Base-by-base conservation (phyloP, 2,113 vertebrate genomes). In the Catharus bicknelli region DNA sequence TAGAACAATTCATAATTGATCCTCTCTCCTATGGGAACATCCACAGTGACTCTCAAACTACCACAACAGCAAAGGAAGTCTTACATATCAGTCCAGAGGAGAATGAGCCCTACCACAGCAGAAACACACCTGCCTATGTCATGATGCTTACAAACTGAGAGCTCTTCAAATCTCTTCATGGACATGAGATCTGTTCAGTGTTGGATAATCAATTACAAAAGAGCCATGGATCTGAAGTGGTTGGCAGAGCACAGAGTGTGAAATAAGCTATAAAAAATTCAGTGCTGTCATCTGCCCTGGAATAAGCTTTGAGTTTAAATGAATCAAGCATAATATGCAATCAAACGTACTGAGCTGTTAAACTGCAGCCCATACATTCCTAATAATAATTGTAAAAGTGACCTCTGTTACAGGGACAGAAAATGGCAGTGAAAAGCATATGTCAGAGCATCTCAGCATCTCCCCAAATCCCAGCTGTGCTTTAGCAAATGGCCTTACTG, bases 261-360 rank as follows among this genome's bases (percentile, higher is more conserved):
- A 94, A 94, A 95, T 85, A 88, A 94, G 67, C 63, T 74, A 77
- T 93, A 91, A 91, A 96, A 94, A 86, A 93, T 47, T 88, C 75
- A 73, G 43, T 77, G 57, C 61, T 88, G 15, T 55, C 93, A n/a
- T 83, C 72, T 95, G 51, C 51, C 53, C 40, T 90, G 87, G 64
- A 91, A 85, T 63, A 90, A 69, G 55, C 61, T 91, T 81, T 83
- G 63, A 55, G 78, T 90, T 95, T 67, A 77, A 90, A 79, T 66
- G 81, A 87, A 82, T 84, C 84, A 84, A 80, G 38, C 22, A 81
- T 69, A 85, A 95, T 90, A 82, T 59, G 32, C 48, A 90, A 92
- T 92, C 86, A 87, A 83, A 86, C 42, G 59, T 80, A 87, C 67
- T 67, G 73, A 94, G 55, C 75, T 92, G 63, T 63, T 95, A 87